Evolutionary conservation across 1,140 invertebrate species (phyloP).

Genomic region (Meteorus sp.): DNA sequence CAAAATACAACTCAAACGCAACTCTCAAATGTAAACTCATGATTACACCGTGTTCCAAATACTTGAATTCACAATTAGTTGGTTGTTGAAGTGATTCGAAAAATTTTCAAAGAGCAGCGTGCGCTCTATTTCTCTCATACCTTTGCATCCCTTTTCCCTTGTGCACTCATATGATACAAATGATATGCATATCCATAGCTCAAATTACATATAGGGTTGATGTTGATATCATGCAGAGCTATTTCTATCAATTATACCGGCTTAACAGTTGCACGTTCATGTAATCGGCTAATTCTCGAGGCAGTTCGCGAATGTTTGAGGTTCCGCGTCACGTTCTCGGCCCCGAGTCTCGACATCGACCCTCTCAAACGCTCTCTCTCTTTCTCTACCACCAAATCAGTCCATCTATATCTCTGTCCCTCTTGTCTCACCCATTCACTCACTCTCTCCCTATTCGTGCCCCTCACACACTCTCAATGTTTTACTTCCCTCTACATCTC

Average conservation of each 20-base stretch:
- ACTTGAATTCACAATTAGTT: too few relatives aligned
- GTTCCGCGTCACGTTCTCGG: constrained; percentile 26
- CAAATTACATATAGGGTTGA: too few relatives aligned
- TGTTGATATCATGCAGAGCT: too few relatives aligned
- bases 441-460: background rate
- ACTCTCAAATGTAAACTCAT: too few relatives aligned
- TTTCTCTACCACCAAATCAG: background rate
- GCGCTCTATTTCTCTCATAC: too few relatives aligned
- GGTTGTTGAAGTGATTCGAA: too few relatives aligned
- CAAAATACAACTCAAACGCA: too few relatives aligned
- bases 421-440: background rate
- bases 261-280: constrained; percentile 6
- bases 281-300: constrained; percentile 17
- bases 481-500: background rate
- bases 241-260: constrained; percentile 23
- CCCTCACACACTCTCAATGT: background rate
- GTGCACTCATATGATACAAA: too few relatives aligned
- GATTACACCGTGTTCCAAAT: too few relatives aligned
- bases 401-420: background rate
- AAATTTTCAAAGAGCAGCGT: too few relatives aligned
- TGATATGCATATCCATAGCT: too few relatives aligned
- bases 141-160: too few relatives aligned
- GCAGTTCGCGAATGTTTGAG: constrained; percentile 23
- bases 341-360: background rate
- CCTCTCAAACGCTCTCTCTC: background rate